phyloP scores from a whole-genome alignment of 2,888 invertebrate genomes.

The Rugalucina vietnamica region DNA sequence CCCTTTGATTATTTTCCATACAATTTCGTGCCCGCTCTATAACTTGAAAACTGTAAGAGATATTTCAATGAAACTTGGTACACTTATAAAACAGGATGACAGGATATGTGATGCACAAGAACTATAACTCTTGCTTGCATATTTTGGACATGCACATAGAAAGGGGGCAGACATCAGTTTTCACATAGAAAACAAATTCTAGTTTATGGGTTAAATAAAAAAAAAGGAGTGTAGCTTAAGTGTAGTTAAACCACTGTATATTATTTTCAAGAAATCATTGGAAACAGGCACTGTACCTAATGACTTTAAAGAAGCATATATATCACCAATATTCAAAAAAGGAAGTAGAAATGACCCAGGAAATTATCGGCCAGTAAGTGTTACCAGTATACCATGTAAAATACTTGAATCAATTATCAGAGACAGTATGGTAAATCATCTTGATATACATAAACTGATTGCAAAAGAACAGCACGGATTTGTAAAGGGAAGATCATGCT shows the following conservation, averaged over 20 bases:
- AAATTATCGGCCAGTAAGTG: neutral
- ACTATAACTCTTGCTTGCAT: no score
- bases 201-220: no score
- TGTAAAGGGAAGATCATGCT: neutral
- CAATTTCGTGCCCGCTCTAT: no score
- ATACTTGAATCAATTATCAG: neutral
- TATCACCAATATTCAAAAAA: neutral
- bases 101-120: no score
- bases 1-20: no score
- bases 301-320: neutral
- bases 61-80: no score
- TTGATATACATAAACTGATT: neutral
- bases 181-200: no score
- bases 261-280: constrained; percentile 6
- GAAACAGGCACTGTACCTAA: neutral
- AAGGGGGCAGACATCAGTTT: no score
- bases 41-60: no score
- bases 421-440: neutral
- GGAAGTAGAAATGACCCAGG: neutral
- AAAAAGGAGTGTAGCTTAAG: neutral
- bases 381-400: neutral
- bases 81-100: no score
- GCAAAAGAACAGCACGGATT: neutral
- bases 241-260: neutral
- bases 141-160: no score